Evolutionary conservation across 2,888 invertebrate species (phyloP).

Genomic region (Hypselothyrea guttata): DNA sequence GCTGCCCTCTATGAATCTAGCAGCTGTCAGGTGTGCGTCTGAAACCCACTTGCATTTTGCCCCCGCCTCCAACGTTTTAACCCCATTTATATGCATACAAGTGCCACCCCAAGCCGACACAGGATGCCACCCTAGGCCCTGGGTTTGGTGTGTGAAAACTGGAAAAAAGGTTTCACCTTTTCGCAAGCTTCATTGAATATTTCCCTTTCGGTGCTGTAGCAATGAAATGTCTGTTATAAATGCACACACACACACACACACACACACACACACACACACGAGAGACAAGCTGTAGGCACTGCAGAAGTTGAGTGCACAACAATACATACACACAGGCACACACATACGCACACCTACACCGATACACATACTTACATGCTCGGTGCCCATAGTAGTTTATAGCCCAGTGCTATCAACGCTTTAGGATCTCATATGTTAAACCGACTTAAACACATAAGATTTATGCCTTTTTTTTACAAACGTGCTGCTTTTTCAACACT

Average conservation of each 20-base stretch:
- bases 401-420: conserved; percentile 56
- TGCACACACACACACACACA: conserved; percentile 20
- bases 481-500: conserved; percentile 30
- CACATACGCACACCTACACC: not conserved
- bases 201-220: conserved; percentile 58
- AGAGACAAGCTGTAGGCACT: too few relatives aligned
- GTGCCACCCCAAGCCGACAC: too few relatives aligned
- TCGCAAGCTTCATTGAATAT: conserved; percentile 61
- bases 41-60: too few relatives aligned
- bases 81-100: too few relatives aligned
- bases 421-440: conserved; percentile 59
- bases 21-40: not conserved
- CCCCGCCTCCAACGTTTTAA: too few relatives aligned
- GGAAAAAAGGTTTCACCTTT: conserved; percentile 54
- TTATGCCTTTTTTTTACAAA: conserved; percentile 50
- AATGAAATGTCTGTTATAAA: conserved; percentile 57
- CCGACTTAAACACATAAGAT: conserved; percentile 59
- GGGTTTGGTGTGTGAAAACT: not conserved
- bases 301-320: too few relatives aligned
- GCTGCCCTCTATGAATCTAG: too few relatives aligned
- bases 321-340: too few relatives aligned
- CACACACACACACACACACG: not conserved
- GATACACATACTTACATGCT: conserved; percentile 1
- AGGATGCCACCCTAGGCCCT: too few relatives aligned
- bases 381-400: conserved; percentile 41